Conservation (phyloP, 2,888 invertebrate species). For the Gnatocerus cornutus region DNA sequence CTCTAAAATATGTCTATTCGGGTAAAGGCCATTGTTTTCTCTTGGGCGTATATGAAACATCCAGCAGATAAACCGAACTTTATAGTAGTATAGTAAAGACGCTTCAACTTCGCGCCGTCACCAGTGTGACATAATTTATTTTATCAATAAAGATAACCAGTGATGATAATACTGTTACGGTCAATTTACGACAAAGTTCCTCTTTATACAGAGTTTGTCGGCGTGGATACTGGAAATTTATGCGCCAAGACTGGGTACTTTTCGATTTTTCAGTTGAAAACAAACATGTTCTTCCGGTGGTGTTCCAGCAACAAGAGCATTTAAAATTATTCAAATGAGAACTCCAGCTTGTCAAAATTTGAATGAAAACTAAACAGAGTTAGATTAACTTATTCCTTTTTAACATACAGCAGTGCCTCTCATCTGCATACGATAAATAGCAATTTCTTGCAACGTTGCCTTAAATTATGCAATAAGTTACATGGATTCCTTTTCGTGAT, state of each 20-base stretch:
- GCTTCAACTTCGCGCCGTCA: slow-evolving; percentile 28
- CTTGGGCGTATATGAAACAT: slow-evolving; percentile 44
- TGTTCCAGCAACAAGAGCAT: slow-evolving; percentile 5
- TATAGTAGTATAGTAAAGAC: slow-evolving; percentile 41
- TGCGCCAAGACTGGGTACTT: too few species aligned
- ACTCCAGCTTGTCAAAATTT: slow-evolving; percentile 16
- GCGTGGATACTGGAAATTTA: neutral
- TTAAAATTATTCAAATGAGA: slow-evolving; percentile 18
- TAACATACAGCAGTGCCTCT: slow-evolving; percentile 12
- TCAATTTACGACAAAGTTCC: slow-evolving; percentile 10
- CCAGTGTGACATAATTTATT: slow-evolving; percentile 26
- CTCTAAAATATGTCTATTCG: slow-evolving; percentile 50
- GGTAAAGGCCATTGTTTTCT: slow-evolving; percentile 43
- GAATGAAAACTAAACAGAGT: slow-evolving; percentile 22
- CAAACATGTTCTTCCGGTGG: neutral
- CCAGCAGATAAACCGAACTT: slow-evolving; percentile 45
- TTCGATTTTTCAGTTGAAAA: neutral
- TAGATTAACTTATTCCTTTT: slow-evolving; percentile 28
- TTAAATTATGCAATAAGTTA: slow-evolving; percentile 31
- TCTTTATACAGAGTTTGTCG: slow-evolving; percentile 1
- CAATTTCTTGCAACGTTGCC: slow-evolving; percentile 45
- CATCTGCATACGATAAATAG: slow-evolving; percentile 44
- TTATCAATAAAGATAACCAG: slow-evolving; percentile 23
- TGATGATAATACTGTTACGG: slow-evolving; percentile 14
- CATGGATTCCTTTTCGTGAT: slow-evolving; percentile 16